phyloP scores from a whole-genome alignment of 92 coral and sea anemone genomes.

The Actinostola sp. region DNA sequence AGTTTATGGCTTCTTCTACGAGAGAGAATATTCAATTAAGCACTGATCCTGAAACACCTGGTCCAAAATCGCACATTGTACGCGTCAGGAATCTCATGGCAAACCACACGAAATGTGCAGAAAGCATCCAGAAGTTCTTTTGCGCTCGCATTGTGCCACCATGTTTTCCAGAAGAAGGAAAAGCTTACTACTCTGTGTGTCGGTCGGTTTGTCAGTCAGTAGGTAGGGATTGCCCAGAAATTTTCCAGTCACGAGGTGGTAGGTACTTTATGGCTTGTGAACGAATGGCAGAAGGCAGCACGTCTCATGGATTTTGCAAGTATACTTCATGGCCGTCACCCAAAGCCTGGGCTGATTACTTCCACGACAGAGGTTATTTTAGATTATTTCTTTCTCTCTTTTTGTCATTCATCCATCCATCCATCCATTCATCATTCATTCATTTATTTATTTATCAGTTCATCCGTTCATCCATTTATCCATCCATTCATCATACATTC shows the following conservation, averaged over 20 bases:
- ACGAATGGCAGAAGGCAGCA: slow-evolving; percentile 5
- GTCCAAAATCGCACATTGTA: background rate
- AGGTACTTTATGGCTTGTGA: slow-evolving; percentile 17
- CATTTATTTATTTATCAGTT: too few species aligned
- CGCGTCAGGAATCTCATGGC: background rate
- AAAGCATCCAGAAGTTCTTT: slow-evolving; percentile 1
- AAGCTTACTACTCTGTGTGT: slow-evolving; percentile 16
- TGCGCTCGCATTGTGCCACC: slow-evolving; percentile 13
- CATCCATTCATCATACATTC: too few species aligned
- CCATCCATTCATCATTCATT: background rate
- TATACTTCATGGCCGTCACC: slow-evolving; percentile 1
- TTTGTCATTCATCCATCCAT: background rate
- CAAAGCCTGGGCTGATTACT: slow-evolving; percentile 13
- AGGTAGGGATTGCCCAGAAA: slow-evolving; percentile 16
- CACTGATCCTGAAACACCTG: slow-evolving; percentile 10
- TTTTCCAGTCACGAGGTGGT: slow-evolving; percentile 4
- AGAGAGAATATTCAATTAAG: background rate
- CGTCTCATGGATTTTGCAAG: slow-evolving; percentile 17
- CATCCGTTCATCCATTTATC: too few species aligned
- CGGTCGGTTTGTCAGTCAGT: slow-evolving; percentile 6
- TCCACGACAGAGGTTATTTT: slow-evolving; percentile 6
- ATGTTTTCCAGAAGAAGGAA: slow-evolving; percentile 16
- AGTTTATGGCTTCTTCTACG: slow-evolving; percentile 5
- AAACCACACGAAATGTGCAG: slow-evolving; percentile 7
- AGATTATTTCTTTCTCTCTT: too few species aligned